These are phyloP conservation scores for Marronus borbonicus DNA, from an alignment of 2,888 invertebrate genomes.

Conservation along the genomic window DNA sequence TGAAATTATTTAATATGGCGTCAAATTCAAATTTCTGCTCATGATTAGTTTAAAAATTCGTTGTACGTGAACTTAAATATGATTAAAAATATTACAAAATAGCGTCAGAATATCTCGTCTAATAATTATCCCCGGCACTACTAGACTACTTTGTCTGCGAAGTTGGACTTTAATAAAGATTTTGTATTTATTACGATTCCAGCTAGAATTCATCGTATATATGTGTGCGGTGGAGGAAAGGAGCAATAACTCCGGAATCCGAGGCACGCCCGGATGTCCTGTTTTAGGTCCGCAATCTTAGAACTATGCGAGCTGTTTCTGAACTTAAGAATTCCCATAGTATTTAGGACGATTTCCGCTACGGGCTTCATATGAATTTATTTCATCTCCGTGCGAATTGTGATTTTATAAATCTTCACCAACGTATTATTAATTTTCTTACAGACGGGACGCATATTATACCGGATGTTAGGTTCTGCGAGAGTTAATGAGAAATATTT, in stretches of 20 bases:
- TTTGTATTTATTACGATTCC: slow-evolving; percentile 21
- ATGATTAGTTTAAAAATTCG: no score
- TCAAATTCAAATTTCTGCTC: no score
- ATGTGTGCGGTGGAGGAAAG: slow-evolving; percentile 48
- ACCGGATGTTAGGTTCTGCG: no score
- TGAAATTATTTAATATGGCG: no score
- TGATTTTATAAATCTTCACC: slow-evolving; percentile 43
- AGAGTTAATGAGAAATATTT: no score
- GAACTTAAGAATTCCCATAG: slow-evolving; percentile 64
- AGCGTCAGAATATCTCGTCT: no score
- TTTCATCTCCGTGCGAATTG: slow-evolving; percentile 43
- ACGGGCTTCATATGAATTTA: slow-evolving; percentile 53
- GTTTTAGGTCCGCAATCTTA: slow-evolving; percentile 66
- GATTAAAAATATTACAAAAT: no score
- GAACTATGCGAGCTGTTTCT: slow-evolving; percentile 63
- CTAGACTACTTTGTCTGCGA: neutral
- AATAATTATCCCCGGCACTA: neutral
- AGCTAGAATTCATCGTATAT: slow-evolving; percentile 7
- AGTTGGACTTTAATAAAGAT: slow-evolving; percentile 40
- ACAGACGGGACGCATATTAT: neutral
- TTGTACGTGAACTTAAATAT: no score
- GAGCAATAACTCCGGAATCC: slow-evolving; percentile 62
- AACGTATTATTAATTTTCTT: slow-evolving; percentile 32
- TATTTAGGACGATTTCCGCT: slow-evolving; percentile 60
- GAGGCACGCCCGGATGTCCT: slow-evolving; percentile 64